Conservation (phyloP, 2,797 vertebrate species). For the Sebastes wilsoni region DNA sequence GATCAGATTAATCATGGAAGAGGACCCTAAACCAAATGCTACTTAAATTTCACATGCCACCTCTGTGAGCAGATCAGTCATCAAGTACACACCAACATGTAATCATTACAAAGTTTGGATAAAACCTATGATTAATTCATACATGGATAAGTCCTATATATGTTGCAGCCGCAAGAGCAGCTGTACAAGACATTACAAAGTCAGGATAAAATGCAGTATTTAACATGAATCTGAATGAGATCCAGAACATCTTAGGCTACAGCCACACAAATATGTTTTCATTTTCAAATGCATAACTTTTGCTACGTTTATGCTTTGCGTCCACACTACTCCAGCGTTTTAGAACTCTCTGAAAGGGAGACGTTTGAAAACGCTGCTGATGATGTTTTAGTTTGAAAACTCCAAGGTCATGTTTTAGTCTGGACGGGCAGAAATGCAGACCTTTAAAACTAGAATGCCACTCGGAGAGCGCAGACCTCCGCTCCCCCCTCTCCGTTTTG, state of each 20-base stretch:
- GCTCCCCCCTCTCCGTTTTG: too few species aligned
- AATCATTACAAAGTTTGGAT: not conserved
- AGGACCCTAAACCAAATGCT: not conserved
- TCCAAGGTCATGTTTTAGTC: too few species aligned
- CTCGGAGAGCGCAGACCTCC: too few species aligned
- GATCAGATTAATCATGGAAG: not conserved
- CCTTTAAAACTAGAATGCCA: too few species aligned
- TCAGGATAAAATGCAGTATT: not conserved
- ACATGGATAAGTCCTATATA: not conserved
- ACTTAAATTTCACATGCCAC: not conserved
- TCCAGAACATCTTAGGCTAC: not conserved
- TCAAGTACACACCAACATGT: not conserved
- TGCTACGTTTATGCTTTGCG: too few species aligned
- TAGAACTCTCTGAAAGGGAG: too few species aligned
- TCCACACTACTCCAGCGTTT: too few species aligned
- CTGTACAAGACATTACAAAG: not conserved
- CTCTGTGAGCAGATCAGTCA: not conserved
- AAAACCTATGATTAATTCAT: not conserved
- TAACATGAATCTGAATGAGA: not conserved
- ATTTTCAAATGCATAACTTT: too few species aligned
- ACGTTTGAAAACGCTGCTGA: too few species aligned
- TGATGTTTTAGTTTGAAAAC: too few species aligned
- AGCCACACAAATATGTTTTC: too few species aligned
- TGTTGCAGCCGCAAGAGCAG: not conserved
- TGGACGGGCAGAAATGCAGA: too few species aligned